Conservation (phyloP, 2,888 invertebrate genomes). For the Pedicia rivosa region DNA sequence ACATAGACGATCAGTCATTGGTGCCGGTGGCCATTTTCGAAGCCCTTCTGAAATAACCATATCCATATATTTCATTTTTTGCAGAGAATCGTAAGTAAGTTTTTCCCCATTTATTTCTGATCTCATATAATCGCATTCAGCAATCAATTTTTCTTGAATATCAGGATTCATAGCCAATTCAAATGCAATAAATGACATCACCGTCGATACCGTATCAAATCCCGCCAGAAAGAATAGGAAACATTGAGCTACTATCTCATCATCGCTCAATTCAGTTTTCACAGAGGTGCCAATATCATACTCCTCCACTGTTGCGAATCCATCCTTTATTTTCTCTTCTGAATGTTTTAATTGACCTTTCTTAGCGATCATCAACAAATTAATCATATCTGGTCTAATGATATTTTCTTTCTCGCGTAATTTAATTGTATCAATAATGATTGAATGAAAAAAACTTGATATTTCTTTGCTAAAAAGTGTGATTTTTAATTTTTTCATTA, state of each 20-base stretch:
- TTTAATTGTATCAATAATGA: conserved; percentile 22
- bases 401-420: conserved; percentile 20
- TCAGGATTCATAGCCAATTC: conserved; percentile 38
- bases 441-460: conserved; percentile 20
- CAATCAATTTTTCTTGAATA: conserved; percentile 30
- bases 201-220: conserved; percentile 29
- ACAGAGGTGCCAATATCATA: conserved; percentile 25
- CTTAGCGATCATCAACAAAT: conserved; percentile 33
- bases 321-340: conserved; percentile 11
- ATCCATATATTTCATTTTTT: conserved; percentile 37
- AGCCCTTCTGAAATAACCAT: conserved; percentile 38
- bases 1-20: conserved; percentile 34
- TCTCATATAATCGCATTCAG: conserved; percentile 35
- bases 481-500: conserved; percentile 14
- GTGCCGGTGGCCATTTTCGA: conserved; percentile 35
- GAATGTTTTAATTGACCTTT: conserved; percentile 21
- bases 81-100: conserved; percentile 34
- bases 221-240: conserved; percentile 37
- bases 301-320: conserved; percentile 21
- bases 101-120: conserved; percentile 29
- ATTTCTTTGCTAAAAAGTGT: conserved; percentile 16
- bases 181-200: conserved; percentile 31
- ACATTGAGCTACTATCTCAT: conserved; percentile 38
- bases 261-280: conserved; percentile 17
- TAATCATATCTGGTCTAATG: conserved; percentile 30